Conservation (phyloP, 2,888 invertebrate species). For the Phortica magna region DNA sequence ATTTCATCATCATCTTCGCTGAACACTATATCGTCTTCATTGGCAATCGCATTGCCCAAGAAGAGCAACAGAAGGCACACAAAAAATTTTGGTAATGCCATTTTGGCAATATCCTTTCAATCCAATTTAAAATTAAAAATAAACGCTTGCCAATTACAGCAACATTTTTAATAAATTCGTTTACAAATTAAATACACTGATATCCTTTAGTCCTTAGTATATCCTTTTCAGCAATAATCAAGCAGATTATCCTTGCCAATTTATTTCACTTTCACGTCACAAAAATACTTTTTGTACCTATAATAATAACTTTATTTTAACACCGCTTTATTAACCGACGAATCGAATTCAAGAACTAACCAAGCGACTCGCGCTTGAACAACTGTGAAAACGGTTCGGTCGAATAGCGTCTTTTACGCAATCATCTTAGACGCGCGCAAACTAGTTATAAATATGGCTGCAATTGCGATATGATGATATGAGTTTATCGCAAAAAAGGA, state of each 20-base stretch:
- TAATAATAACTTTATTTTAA: background rate
- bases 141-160: background rate
- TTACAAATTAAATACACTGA: background rate
- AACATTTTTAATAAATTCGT: background rate
- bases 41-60: conserved; percentile 43
- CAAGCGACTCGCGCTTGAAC: background rate
- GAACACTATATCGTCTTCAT: conserved; percentile 60
- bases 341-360: background rate
- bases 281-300: background rate
- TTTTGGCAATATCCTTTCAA: conserved; percentile 1
- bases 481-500: conserved; percentile 5
- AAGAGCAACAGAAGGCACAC: conserved; percentile 48
- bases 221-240: conserved; percentile 2
- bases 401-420: background rate
- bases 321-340: background rate
- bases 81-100: conserved; percentile 26
- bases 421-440: background rate
- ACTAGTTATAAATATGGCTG: background rate
- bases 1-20: conserved; percentile 57
- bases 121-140: background rate
- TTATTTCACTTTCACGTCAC: background rate
- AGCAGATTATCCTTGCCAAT: background rate
- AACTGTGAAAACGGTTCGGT: background rate
- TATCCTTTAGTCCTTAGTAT: background rate
- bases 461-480: conserved; percentile 9